These are phyloP conservation scores for Glyptemys insculpta DNA, from an alignment of 2,797 vertebrate genomes.

Conservation along the genomic window DNA sequence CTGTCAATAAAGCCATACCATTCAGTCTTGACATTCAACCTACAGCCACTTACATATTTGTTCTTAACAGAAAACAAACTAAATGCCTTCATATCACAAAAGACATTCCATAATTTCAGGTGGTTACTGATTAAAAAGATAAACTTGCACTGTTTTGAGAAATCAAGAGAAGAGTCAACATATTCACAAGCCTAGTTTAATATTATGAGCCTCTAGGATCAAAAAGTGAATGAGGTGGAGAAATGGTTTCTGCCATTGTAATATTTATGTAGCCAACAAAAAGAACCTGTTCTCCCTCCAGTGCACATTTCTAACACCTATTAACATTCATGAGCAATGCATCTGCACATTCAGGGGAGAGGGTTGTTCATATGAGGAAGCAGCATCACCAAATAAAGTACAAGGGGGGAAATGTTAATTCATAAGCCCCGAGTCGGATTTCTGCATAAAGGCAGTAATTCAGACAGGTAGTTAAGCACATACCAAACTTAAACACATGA, in stretches of 20 bases:
- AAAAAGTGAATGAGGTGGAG: slow-evolving; percentile 12
- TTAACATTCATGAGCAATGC: background rate
- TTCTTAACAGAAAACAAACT: slow-evolving; percentile 75
- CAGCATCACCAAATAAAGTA: background rate
- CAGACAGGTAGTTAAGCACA: background rate
- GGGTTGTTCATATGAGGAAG: background rate
- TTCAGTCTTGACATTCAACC: slow-evolving; percentile 63
- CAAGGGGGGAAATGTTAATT: background rate
- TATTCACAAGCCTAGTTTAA: slow-evolving; percentile 56
- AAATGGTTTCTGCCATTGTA: background rate
- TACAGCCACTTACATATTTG: slow-evolving; percentile 69
- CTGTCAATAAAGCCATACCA: slow-evolving; percentile 74
- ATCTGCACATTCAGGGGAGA: background rate
- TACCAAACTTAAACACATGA: background rate
- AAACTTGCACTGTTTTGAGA: slow-evolving; percentile 73
- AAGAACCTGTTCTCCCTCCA: background rate
- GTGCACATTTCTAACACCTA: background rate
- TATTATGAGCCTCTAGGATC: slow-evolving; percentile 65
- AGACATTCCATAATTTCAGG: slow-evolving; percentile 72
- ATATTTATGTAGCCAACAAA: background rate
- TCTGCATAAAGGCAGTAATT: background rate
- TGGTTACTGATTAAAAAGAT: slow-evolving; percentile 73
- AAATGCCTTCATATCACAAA: slow-evolving; percentile 65
- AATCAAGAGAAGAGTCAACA: slow-evolving; percentile 72
- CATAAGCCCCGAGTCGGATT: background rate